phyloP scores from a whole-genome alignment of 2,797 vertebrate species.

The Falco rusticolus region DNA sequence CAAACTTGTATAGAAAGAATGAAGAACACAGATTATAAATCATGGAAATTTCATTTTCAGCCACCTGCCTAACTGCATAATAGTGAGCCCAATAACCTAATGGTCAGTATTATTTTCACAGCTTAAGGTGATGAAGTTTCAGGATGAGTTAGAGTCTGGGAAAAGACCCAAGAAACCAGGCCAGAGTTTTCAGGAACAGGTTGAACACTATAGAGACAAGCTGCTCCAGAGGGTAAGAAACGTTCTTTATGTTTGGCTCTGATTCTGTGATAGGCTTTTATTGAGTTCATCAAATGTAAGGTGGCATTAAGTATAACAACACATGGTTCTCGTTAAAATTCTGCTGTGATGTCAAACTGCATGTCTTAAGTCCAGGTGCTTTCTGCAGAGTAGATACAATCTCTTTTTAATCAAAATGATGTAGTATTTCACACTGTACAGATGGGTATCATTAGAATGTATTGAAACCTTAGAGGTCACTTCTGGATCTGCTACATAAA shows the following conservation, averaged over 20 bases:
- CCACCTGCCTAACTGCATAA: slow-evolving; percentile 4
- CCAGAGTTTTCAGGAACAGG: slow-evolving; percentile 96
- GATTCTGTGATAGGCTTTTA: slow-evolving; percentile 1
- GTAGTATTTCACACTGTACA: neutral
- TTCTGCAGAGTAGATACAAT: neutral
- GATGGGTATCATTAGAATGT: neutral
- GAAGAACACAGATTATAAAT: neutral
- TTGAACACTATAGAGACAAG: slow-evolving; percentile 98
- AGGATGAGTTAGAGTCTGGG: slow-evolving; percentile 97
- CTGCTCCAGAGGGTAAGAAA: slow-evolving; percentile 91
- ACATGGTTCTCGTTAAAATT: neutral
- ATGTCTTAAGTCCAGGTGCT: neutral
- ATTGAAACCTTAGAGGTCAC: neutral
- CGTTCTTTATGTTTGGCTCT: slow-evolving; percentile 40
- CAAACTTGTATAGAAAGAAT: neutral
- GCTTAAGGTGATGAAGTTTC: slow-evolving; percentile 99
- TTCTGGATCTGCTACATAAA: neutral
- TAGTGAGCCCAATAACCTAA: slow-evolving; percentile 49
- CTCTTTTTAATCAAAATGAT: neutral
- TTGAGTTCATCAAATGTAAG: neutral
- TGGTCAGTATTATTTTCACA: slow-evolving; percentile 72
- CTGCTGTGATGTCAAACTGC: neutral
- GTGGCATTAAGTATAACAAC: neutral
- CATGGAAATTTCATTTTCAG: slow-evolving; percentile 25
- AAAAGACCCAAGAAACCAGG: slow-evolving; percentile 96